Evolutionary conservation across 2,797 vertebrate species (phyloP).

Genomic region (Phoeniculus purpureus): DNA sequence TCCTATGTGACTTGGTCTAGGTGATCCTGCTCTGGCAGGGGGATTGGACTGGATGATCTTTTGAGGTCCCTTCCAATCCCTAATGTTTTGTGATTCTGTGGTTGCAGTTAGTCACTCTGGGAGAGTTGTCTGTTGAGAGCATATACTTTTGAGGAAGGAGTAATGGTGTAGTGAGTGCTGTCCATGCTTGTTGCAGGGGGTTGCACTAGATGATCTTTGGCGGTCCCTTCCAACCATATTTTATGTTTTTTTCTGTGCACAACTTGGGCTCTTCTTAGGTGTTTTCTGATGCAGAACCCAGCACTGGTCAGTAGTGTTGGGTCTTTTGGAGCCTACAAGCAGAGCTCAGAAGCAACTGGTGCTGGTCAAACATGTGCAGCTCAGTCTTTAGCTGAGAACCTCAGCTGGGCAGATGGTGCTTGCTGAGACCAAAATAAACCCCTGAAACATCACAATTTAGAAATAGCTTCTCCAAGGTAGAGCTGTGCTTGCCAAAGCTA

Average conservation of each 20-base stretch:
- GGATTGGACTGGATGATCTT: too few relatives aligned
- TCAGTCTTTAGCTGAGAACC: not conserved
- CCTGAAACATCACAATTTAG: not conserved
- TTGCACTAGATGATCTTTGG: too few relatives aligned
- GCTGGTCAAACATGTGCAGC: not conserved
- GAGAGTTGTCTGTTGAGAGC: not conserved
- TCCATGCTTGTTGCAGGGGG: too few relatives aligned
- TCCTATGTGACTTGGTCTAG: too few relatives aligned
- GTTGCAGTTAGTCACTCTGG: not conserved
- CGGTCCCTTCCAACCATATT: too few relatives aligned
- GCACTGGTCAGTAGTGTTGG: not conserved
- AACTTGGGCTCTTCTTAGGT: not conserved
- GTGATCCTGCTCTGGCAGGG: too few relatives aligned
- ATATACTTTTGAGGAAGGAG: not conserved
- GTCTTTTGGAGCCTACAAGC: not conserved
- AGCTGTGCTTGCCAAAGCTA: conserved; percentile 38
- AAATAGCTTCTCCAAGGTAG: not conserved
- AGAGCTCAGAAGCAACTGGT: not conserved
- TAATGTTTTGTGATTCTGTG: too few relatives aligned
- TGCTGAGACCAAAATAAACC: not conserved
- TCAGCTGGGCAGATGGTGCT: not conserved
- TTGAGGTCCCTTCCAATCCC: too few relatives aligned
- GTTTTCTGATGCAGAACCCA: not conserved
- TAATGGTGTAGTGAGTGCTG: not conserved
- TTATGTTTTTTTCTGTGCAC: not conserved